Evolutionary conservation across 2,888 invertebrate genomes (phyloP).

Genomic region (Criorhina ranunculi): DNA sequence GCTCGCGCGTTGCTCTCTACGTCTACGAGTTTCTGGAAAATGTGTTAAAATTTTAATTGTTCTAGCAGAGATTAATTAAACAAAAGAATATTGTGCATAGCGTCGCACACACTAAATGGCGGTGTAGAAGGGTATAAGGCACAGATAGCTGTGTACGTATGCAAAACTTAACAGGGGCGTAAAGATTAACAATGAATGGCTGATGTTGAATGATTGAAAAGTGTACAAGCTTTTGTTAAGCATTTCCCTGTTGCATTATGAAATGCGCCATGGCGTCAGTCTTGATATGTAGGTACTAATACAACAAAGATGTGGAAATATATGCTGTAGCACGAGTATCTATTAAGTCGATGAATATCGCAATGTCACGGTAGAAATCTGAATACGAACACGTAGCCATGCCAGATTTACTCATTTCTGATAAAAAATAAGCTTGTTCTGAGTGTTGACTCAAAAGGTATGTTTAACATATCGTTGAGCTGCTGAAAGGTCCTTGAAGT

Average conservation of each 20-base stretch:
- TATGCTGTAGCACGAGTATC: too few relatives aligned
- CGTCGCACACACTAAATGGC: constrained; percentile 8
- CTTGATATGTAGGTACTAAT: too few relatives aligned
- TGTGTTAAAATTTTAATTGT: constrained; percentile 66
- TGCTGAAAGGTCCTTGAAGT: too few relatives aligned
- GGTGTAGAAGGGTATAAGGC: background rate
- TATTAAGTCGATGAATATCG: too few relatives aligned
- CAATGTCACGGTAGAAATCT: too few relatives aligned
- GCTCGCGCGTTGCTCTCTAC: background rate
- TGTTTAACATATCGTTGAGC: too few relatives aligned
- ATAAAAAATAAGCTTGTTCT: too few relatives aligned
- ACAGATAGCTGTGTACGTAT: constrained; percentile 5
- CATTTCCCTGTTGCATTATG: background rate
- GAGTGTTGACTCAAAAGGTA: too few relatives aligned
- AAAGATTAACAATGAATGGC: constrained; percentile 40
- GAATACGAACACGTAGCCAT: too few relatives aligned
- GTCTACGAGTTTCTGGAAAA: constrained; percentile 48
- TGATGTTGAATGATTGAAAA: constrained; percentile 40
- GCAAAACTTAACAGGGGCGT: constrained; percentile 4
- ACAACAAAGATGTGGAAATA: too few relatives aligned
- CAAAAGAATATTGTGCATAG: constrained; percentile 36
- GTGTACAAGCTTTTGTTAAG: constrained; percentile 12
- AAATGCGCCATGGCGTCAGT: background rate
- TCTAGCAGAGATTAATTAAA: constrained; percentile 65
- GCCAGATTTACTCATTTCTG: too few relatives aligned